A percentile compares a stretch with the other conserved stretches of the same genome.
Evolutionary conservation across 2,113 vertebrate species (phyloP).

Genomic region (Cariama cristata): DNA sequence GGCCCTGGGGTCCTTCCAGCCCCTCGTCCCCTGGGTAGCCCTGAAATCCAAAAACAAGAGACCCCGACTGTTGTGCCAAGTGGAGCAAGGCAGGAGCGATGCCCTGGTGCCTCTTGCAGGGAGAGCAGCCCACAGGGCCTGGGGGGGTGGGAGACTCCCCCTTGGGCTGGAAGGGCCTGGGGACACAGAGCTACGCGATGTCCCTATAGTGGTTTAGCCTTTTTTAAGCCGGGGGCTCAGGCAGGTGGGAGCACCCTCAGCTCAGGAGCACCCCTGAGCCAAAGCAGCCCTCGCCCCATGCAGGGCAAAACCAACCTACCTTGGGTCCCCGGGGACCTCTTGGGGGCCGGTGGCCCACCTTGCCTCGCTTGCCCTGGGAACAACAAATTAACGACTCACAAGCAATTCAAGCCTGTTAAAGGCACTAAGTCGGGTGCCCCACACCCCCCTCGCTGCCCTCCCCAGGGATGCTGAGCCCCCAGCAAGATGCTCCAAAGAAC

Average conservation of each 20-base stretch:
- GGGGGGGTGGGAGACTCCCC: too few relatives aligned
- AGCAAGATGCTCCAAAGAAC: background rate
- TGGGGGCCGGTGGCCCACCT: slow-evolving; percentile 75
- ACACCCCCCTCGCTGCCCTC: rapidly evolving
- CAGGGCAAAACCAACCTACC: slow-evolving; percentile 66
- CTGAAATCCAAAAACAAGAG: slow-evolving; percentile 61
- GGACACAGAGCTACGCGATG: rapidly evolving
- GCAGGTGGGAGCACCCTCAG: background rate
- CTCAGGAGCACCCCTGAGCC: background rate
- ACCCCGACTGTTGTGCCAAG: background rate
- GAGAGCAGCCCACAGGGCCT: background rate
- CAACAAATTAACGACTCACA: background rate
- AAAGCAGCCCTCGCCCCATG: background rate
- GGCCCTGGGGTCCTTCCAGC: slow-evolving; percentile 74
- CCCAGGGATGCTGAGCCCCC: background rate
- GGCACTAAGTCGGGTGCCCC: rapidly evolving
- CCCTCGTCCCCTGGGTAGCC: slow-evolving; percentile 78
- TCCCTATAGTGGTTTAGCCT: too few relatives aligned
- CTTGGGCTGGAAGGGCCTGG: background rate
- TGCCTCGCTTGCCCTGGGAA: slow-evolving; percentile 86
- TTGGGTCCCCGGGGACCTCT: slow-evolving; percentile 82
- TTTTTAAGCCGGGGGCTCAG: rapidly evolving
- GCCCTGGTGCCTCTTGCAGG: background rate
- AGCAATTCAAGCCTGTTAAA: background rate
- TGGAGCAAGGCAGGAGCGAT: rapidly evolving